Evolutionary conservation across 2,113 vertebrate genomes (phyloP).

Genomic region (Terrapene triunguis): DNA sequence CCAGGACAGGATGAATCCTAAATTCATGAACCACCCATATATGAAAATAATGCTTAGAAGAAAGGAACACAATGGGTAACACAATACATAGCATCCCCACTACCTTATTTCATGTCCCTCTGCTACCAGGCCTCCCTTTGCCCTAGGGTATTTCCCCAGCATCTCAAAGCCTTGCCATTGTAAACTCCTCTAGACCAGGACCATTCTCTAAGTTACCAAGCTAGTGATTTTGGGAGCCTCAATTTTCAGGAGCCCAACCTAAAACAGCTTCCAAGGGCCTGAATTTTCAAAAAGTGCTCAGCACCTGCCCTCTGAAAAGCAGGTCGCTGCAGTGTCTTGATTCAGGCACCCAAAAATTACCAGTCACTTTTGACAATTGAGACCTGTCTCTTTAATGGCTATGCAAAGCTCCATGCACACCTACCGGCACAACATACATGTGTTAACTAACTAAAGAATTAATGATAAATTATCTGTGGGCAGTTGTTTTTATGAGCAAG

Average conservation of each 20-base stretch:
- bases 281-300: not conserved
- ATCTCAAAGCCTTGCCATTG: not conserved
- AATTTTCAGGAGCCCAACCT: not conserved
- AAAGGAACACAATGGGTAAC: not conserved
- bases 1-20: not conserved
- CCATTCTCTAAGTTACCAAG: not conserved
- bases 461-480: not conserved
- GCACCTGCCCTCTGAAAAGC: not conserved
- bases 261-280: not conserved
- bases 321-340: not conserved
- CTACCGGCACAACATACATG: not conserved
- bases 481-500: not conserved
- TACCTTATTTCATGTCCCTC: not conserved
- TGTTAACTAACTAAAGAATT: not conserved
- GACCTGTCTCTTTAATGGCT: not conserved
- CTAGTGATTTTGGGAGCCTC: not conserved
- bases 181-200: not conserved
- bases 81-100: not conserved
- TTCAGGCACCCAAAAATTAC: not conserved
- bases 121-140: not conserved
- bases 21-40: not conserved
- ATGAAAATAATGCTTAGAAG: not conserved
- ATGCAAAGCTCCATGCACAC: no score
- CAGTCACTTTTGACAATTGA: not conserved
- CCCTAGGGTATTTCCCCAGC: not conserved